Conservation (phyloP, 1,140 invertebrate species). For the Babylonia areolata region DNA sequence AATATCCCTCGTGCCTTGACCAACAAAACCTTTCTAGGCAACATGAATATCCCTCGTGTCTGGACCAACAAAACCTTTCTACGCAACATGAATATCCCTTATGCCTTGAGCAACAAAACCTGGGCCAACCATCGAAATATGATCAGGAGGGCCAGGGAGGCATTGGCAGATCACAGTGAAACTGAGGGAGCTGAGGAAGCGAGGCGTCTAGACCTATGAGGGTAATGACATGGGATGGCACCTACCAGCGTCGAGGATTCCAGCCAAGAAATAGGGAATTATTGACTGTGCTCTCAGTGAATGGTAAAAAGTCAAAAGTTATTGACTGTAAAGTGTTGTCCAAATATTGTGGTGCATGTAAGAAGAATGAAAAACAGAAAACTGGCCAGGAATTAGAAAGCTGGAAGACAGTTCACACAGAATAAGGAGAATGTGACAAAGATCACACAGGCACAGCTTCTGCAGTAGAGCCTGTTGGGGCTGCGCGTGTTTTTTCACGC, state of each 20-base stretch:
- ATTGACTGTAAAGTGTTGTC: slow-evolving; percentile 5
- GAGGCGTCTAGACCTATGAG: background rate
- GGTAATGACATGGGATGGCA: slow-evolving; percentile 27
- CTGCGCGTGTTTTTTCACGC: too few relatives aligned
- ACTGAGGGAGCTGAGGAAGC: slow-evolving; percentile 8
- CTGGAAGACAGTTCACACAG: background rate
- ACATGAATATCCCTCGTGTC: too few relatives aligned
- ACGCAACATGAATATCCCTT: too few relatives aligned
- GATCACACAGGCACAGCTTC: slow-evolving; percentile 7
- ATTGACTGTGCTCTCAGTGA: slow-evolving; percentile 9
- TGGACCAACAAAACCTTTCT: too few relatives aligned
- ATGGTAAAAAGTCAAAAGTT: slow-evolving; percentile 24
- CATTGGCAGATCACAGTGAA: background rate
- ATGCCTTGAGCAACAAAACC: background rate
- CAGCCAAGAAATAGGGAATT: slow-evolving; percentile 32
- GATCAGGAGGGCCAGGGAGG: slow-evolving; percentile 13
- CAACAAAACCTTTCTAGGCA: too few relatives aligned
- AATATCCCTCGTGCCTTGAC: too few relatives aligned
- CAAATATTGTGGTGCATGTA: slow-evolving; percentile 29
- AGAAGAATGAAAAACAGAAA: background rate
- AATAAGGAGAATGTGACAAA: slow-evolving; percentile 15
- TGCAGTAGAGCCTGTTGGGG: slow-evolving; percentile 36
- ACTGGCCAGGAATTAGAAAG: background rate
- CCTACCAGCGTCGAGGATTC: slow-evolving; percentile 33
- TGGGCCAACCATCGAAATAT: background rate